phyloP scores from a whole-genome alignment of 2,888 invertebrate species.

The Diabrotica balteata region DNA sequence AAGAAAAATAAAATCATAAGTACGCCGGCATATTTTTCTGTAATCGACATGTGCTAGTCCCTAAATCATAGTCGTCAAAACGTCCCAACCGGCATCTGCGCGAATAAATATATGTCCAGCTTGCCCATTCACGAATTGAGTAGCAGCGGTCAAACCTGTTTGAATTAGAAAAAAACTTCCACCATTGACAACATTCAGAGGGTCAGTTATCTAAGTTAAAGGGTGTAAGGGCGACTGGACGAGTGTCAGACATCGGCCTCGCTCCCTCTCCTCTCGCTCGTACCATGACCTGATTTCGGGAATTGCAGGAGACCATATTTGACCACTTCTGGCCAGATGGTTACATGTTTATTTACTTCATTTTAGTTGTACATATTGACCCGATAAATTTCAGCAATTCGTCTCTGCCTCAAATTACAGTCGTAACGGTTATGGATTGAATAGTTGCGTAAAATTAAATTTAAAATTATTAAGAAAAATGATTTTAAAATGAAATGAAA shows the following conservation, averaged over 20 bases:
- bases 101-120: constrained; percentile 15
- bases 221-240: constrained; percentile 37
- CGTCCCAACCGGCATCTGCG: neutral
- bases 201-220: constrained; percentile 38
- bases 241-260: constrained; percentile 23
- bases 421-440: no score
- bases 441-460: no score
- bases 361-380: neutral
- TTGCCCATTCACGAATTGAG: constrained; percentile 23
- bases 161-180: constrained; percentile 29
- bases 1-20: no score
- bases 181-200: constrained; percentile 37
- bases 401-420: no score
- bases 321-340: constrained; percentile 38
- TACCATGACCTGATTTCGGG: constrained; percentile 32
- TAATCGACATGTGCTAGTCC: no score
- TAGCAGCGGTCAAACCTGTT: constrained; percentile 38
- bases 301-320: constrained; percentile 27
- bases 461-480: no score
- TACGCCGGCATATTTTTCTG: no score
- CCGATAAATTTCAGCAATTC: no score
- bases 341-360: constrained; percentile 23
- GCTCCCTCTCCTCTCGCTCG: no score
- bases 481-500: no score
- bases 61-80: no score